Evolutionary conservation across 2,888 invertebrate species (phyloP).

Genomic region (Bruchidius siliquastri): DNA sequence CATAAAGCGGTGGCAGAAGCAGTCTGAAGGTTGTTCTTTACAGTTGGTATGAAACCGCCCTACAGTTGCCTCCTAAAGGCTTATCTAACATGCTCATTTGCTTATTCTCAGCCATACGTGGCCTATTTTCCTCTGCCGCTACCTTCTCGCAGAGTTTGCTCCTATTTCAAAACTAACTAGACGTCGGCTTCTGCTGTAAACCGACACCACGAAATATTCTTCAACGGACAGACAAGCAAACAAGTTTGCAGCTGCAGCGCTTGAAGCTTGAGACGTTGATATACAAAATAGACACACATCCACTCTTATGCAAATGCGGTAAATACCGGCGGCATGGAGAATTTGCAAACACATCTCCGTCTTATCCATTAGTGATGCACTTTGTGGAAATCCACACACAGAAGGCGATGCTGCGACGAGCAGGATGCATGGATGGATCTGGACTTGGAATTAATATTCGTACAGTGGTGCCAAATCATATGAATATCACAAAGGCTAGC

Average conservation of each 20-base stretch:
- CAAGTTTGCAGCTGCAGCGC: not conserved
- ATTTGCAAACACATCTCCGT: not conserved
- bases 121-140: not conserved
- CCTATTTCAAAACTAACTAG: not conserved
- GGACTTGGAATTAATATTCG: not conserved
- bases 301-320: not conserved
- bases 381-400: not conserved
- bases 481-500: too few relatives aligned
- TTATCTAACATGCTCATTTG: too few relatives aligned
- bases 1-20: too few relatives aligned
- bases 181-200: not conserved
- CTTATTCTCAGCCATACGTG: too few relatives aligned
- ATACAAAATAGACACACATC: not conserved
- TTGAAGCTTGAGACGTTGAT: not conserved
- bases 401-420: not conserved
- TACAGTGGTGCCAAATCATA: not conserved
- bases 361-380: not conserved
- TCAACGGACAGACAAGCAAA: not conserved
- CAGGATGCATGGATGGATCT: not conserved
- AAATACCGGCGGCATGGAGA: not conserved
- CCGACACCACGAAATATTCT: not conserved
- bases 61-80: too few relatives aligned
- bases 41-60: too few relatives aligned
- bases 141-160: not conserved
- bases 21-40: too few relatives aligned